Evolutionary conservation across 2,113 vertebrate species (phyloP).

Genomic region (Pavo muticus): DNA sequence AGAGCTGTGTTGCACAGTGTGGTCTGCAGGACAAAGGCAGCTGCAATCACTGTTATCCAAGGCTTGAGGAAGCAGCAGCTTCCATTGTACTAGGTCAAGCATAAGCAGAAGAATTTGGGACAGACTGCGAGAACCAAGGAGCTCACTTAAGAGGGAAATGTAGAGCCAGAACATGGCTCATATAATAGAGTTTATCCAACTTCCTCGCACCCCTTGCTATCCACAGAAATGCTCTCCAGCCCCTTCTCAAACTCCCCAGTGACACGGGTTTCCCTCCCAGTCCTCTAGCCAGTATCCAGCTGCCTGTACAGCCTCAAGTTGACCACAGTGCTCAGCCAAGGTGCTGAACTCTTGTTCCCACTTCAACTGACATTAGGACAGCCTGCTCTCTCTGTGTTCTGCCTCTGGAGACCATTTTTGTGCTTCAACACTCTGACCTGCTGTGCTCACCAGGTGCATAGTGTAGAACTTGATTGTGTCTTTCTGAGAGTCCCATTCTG

Average conservation of each 20-base stretch:
- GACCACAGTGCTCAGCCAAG: background rate
- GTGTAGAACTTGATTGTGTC: conserved; percentile 94
- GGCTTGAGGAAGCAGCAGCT: background rate
- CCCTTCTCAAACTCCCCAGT: background rate
- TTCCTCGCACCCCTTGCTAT: background rate
- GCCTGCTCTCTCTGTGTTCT: background rate
- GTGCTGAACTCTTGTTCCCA: background rate
- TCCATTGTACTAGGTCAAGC: background rate
- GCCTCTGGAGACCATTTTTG: background rate
- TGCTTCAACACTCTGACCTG: background rate
- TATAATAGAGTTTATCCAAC: background rate
- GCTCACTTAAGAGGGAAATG: background rate
- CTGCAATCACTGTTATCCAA: background rate
- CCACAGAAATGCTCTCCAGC: background rate
- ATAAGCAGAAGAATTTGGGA: background rate
- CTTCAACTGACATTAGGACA: background rate
- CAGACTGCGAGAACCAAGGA: background rate
- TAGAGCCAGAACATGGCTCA: accelerated
- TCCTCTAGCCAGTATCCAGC: background rate
- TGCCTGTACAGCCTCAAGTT: background rate
- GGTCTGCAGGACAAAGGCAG: conserved; percentile 79
- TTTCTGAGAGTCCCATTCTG: conserved; percentile 93
- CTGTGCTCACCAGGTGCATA: conserved; percentile 89
- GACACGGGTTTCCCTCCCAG: background rate
- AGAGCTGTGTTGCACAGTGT: conserved; percentile 94